Conservation (phyloP, 2,888 invertebrate genomes). For the Coenonympha arcania region DNA sequence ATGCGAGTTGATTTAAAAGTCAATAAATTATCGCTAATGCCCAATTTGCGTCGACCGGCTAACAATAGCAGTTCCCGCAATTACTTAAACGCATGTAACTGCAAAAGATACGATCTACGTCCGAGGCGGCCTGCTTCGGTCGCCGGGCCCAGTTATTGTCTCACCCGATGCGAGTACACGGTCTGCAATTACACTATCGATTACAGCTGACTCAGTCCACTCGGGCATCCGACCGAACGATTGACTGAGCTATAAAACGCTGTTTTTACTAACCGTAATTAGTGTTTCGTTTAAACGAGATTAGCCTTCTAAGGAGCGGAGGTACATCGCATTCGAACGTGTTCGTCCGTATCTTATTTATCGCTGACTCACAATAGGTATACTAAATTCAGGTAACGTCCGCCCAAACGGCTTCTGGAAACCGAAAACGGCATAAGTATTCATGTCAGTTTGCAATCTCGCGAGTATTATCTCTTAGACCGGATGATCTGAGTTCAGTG, state of each 20-base stretch:
- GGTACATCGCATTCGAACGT: constrained; percentile 9
- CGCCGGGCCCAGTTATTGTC: constrained; percentile 65
- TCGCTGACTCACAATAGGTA: constrained; percentile 30
- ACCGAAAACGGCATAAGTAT: constrained; percentile 48
- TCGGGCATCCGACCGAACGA: constrained; percentile 50
- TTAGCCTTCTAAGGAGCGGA: constrained; percentile 26
- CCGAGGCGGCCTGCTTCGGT: constrained; percentile 27
- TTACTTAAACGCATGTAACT: constrained; percentile 74
- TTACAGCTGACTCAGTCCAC: constrained; percentile 63
- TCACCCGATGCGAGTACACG: constrained; percentile 56
- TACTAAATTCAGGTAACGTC: constrained; percentile 57
- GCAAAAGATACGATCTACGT: constrained; percentile 65
- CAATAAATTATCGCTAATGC: constrained; percentile 74
- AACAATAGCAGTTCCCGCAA: constrained; percentile 73
- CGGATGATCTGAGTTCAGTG: constrained; percentile 42
- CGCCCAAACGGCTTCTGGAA: constrained; percentile 55
- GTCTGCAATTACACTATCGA: constrained; percentile 68
- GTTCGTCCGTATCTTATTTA: constrained; percentile 28
- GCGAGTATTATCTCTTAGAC: constrained; percentile 41
- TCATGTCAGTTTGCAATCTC: constrained; percentile 49
- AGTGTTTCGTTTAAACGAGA: constrained; percentile 51
- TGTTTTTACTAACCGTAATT: constrained; percentile 62
- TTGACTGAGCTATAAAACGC: constrained; percentile 63
- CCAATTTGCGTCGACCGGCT: constrained; percentile 71
- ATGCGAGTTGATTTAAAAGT: constrained; percentile 67